These are phyloP conservation scores for Tetropium fuscum DNA, from an alignment of 2,888 invertebrate species.

Conservation along the genomic window DNA sequence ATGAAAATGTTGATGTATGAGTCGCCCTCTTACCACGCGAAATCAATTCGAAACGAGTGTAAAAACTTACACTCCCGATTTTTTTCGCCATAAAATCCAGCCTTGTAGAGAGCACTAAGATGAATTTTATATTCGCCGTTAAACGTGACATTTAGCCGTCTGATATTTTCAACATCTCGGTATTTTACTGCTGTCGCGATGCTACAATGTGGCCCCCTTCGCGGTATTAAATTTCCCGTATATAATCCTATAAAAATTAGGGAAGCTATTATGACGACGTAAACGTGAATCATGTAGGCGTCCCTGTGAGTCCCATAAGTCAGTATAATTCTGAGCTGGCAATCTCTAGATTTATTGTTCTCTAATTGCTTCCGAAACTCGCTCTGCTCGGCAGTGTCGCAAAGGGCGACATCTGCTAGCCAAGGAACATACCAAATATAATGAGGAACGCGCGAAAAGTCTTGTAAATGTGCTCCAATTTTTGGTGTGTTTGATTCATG, in stretches of 20 bases:
- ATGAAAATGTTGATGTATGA: conserved; percentile 13
- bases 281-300: conserved; percentile 1
- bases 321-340: no score
- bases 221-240: conserved; percentile 15
- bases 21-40: conserved; percentile 4
- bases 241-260: conserved; percentile 21
- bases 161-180: conserved; percentile 26
- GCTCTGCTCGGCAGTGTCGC: no score
- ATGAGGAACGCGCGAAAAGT: no score
- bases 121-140: conserved; percentile 26
- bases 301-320: no score
- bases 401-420: no score
- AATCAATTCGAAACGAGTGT: conserved; percentile 16
- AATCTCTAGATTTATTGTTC: no score
- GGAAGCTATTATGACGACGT: not conserved
- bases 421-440: no score
- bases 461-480: no score
- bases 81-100: conserved; percentile 18
- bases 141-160: conserved; percentile 27
- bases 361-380: no score
- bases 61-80: conserved; percentile 18
- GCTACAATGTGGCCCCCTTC: conserved; percentile 21
- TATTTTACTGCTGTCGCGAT: conserved; percentile 19
- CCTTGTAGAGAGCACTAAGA: conserved; percentile 20
- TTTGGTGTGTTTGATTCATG: no score